A percentile compares a stretch with the other conserved stretches of the same genome.
Evolutionary conservation across 30 jellyfish, hydroid and myxozoan species (phyloP).

Genomic region (Turritopsis dohrnii): DNA sequence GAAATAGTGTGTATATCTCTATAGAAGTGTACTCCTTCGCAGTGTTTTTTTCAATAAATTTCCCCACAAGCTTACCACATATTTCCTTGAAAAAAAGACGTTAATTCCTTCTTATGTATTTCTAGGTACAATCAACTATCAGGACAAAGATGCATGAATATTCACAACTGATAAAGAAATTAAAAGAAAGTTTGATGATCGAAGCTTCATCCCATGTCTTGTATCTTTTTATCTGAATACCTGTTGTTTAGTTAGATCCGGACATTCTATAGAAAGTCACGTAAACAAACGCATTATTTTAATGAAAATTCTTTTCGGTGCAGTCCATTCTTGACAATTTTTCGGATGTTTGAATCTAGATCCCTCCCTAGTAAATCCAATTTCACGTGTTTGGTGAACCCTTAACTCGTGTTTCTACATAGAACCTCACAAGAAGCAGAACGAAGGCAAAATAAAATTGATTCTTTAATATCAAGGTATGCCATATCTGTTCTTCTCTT

Average conservation of each 20-base stretch:
- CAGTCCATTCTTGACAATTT: no score
- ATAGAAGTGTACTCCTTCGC: no score
- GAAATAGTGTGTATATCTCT: no score
- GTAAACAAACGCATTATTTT: no score
- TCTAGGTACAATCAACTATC: conserved; percentile 52
- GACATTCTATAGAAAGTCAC: no score
- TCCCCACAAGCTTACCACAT: no score
- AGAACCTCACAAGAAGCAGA: conserved; percentile 66
- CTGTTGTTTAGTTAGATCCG: neutral
- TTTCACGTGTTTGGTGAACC: neutral
- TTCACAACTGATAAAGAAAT: conserved; percentile 45
- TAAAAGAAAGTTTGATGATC: conserved; percentile 43
- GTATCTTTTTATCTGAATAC: conserved; percentile 47
- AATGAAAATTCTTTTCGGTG: no score
- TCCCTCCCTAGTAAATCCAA: no score
- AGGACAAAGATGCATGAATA: conserved; percentile 57
- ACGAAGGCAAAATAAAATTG: conserved; percentile 61
- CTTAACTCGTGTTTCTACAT: neutral
- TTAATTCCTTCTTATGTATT: conserved; percentile 21
- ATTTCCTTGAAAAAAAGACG: no score
- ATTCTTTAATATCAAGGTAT: conserved; percentile 50
- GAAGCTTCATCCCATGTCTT: conserved; percentile 44
- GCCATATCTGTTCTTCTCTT: neutral
- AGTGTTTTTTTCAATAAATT: no score
- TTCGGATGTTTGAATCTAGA: no score